Conservation (phyloP, 2,797 vertebrate species). For the Notolabrus celidotus region DNA sequence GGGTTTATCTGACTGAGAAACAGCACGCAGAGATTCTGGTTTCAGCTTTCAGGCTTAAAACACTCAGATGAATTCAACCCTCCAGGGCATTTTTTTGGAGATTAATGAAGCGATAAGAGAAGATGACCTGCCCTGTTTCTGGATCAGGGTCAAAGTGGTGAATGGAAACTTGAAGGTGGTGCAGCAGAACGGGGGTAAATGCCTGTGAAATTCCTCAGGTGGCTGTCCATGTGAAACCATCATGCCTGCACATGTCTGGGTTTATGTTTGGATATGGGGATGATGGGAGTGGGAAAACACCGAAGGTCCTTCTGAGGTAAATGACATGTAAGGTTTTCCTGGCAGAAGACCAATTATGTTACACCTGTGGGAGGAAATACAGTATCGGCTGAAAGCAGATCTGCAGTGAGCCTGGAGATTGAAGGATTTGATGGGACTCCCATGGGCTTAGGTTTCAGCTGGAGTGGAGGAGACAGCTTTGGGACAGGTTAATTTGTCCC, state of each 20-base stretch:
- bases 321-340: neutral
- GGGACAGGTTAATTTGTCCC: too few species aligned
- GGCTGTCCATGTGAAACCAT: slow-evolving; percentile 1
- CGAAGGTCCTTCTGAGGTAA: neutral
- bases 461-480: neutral
- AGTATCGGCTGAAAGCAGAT: neutral
- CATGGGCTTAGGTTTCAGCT: neutral
- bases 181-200: neutral
- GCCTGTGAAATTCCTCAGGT: slow-evolving; percentile 58
- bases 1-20: neutral
- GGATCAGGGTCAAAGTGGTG: neutral
- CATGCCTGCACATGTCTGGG: slow-evolving; percentile 44
- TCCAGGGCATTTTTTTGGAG: accelerated
- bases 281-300: neutral
- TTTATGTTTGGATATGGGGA: neutral
- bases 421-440: neutral
- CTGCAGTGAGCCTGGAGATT: neutral
- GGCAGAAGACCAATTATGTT: neutral
- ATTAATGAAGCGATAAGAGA: neutral
- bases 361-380: neutral
- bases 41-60: neutral
- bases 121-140: accelerated
- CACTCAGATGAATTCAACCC: accelerated
- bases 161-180: slow-evolving; percentile 24
- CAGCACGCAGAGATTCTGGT: neutral